These are phyloP conservation scores for Julus scanicus DNA, from an alignment of 2,888 invertebrate species.

Conservation along the genomic window DNA sequence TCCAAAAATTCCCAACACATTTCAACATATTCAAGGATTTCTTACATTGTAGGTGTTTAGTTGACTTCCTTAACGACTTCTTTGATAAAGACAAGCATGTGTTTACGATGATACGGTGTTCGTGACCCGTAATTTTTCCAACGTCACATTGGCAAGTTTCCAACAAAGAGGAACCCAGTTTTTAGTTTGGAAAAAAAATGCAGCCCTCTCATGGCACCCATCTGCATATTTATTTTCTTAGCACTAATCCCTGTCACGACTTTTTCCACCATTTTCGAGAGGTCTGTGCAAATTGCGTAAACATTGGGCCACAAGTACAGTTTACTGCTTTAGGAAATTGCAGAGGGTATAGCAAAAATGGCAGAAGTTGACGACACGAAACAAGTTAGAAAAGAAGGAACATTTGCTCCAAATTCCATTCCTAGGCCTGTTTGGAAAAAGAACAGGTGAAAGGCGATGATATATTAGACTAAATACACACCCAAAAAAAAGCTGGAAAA, in stretches of 20 bases:
- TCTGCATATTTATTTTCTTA: conserved; percentile 52
- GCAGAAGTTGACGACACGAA: not conserved
- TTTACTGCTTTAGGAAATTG: conserved; percentile 23
- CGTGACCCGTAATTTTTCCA: conserved; percentile 10
- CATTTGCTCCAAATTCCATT: conserved; percentile 41
- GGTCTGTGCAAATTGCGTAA: conserved; percentile 36
- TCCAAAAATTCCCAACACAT: no score
- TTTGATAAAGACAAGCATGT: not conserved
- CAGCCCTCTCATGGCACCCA: conserved; percentile 27
- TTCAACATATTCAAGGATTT: no score
- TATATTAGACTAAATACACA: not conserved
- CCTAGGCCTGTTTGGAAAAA: not conserved
- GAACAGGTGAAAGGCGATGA: conserved; percentile 39
- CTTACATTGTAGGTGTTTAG: not conserved
- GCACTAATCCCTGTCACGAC: conserved; percentile 53
- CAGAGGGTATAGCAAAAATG: conserved; percentile 27
- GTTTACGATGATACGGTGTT: not conserved
- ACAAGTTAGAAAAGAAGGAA: not conserved
- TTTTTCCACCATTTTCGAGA: conserved; percentile 50
- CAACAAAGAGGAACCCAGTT: not conserved
- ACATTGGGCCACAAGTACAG: conserved; percentile 31
- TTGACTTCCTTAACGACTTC: not conserved
- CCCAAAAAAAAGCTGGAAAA: not conserved
- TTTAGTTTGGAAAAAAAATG: not conserved
- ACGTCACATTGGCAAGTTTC: conserved; percentile 4